Evolutionary conservation across 1,140 invertebrate species (phyloP).

Genomic region (Euwallacea similis): DNA sequence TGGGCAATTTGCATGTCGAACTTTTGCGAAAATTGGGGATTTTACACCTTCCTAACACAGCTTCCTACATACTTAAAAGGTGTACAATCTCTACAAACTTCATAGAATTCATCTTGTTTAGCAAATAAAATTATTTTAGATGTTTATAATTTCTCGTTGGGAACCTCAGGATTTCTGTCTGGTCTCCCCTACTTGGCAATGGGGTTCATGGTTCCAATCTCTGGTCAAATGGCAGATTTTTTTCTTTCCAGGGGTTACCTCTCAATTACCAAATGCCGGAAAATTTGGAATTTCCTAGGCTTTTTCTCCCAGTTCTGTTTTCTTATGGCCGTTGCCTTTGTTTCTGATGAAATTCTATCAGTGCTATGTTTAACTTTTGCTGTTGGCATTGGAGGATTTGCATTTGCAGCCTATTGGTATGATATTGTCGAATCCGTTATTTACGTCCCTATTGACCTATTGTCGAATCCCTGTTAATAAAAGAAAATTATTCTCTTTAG

Average conservation of each 20-base stretch:
- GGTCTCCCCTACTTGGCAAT: constrained; percentile 86
- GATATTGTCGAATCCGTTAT: not conserved
- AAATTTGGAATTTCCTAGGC: constrained; percentile 75
- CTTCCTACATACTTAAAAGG: constrained; percentile 88
- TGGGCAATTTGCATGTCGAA: constrained; percentile 79
- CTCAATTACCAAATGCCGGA: constrained; percentile 73
- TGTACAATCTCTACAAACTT: constrained; percentile 45
- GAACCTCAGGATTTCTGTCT: constrained; percentile 77
- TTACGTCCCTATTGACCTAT: not conserved
- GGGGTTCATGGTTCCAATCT: constrained; percentile 75
- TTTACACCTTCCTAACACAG: constrained; percentile 85
- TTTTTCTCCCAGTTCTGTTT: constrained; percentile 83
- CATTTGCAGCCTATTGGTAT: constrained; percentile 84
- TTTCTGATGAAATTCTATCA: constrained; percentile 64
- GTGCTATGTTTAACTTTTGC: constrained; percentile 79
- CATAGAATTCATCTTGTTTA: not conserved
- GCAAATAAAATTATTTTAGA: constrained; percentile 57
- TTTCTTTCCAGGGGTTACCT: constrained; percentile 65
- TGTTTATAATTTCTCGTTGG: constrained; percentile 69
- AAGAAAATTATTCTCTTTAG: constrained; percentile 53
- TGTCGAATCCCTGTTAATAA: not conserved
- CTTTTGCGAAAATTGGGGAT: constrained; percentile 88
- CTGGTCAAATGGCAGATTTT: constrained; percentile 81
- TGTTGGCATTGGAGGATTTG: constrained; percentile 85
- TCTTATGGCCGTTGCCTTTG: constrained; percentile 76